These are phyloP conservation scores for Drosophila prostipennis DNA, from an alignment of 2,888 invertebrate genomes.

Conservation along the genomic window DNA sequence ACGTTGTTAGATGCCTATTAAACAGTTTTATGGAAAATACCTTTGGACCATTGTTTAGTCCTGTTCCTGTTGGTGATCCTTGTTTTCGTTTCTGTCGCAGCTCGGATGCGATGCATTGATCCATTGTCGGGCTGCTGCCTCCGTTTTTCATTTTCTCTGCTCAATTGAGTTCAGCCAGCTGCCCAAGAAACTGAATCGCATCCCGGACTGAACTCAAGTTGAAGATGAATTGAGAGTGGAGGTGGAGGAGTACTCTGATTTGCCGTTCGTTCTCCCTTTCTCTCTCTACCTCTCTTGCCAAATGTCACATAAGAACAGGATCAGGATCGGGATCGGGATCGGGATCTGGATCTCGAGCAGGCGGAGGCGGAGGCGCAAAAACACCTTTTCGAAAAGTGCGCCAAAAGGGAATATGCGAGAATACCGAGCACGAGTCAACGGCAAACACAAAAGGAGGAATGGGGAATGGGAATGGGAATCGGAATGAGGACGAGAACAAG, in stretches of 20 bases:
- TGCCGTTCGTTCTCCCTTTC: background rate
- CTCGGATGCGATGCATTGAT: conserved; percentile 16
- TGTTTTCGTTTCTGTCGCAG: conserved; percentile 7
- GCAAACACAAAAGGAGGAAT: conserved; percentile 30
- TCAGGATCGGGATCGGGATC: background rate
- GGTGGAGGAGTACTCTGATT: conserved; percentile 54
- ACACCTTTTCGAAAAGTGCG: conserved; percentile 62
- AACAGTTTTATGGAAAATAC: conserved; percentile 44
- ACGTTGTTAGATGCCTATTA: conserved; percentile 55
- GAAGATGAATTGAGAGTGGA: conserved; percentile 1
- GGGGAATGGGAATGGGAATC: conserved; percentile 7
- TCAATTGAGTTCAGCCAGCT: conserved; percentile 33
- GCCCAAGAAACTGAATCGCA: conserved; percentile 22
- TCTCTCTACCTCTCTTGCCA: conserved; percentile 23
- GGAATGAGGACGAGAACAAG: conserved; percentile 1
- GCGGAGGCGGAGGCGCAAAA: conserved; percentile 13
- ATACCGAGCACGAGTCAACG: conserved; percentile 36
- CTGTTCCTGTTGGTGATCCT: conserved; percentile 1
- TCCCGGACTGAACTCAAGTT: background rate
- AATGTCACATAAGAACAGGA: conserved; percentile 61
- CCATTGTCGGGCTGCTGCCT: conserved; percentile 16
- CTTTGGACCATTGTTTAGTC: conserved; percentile 35
- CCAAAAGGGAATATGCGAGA: conserved; percentile 53
- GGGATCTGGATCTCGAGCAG: background rate
- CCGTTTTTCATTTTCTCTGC: conserved; percentile 9